phyloP scores from a whole-genome alignment of 2,113 vertebrate species.

The Chaenogobius annularis region DNA sequence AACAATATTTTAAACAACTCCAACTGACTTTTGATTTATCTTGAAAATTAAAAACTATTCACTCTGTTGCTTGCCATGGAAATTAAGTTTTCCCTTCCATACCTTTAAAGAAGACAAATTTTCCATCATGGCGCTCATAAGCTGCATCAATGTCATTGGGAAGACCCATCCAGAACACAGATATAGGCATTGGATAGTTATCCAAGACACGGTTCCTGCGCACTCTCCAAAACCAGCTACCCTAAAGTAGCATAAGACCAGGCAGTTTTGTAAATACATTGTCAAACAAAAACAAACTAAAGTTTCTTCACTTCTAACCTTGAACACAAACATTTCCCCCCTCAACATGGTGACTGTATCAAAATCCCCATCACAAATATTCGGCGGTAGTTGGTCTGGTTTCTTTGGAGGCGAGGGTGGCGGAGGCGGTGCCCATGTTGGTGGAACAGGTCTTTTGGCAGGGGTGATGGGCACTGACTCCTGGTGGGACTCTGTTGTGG shows the following conservation, averaged over 20 bases:
- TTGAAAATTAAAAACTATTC: neutral
- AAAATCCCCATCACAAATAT: constrained; percentile 78
- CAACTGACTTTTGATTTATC: neutral
- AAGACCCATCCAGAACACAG: constrained; percentile 92
- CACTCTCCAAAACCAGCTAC: constrained; percentile 95
- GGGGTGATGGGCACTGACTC: constrained; percentile 56
- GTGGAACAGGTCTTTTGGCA: constrained; percentile 29
- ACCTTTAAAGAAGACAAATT: constrained; percentile 97
- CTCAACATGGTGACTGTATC: constrained; percentile 76
- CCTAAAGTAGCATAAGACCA: constrained; percentile 66
- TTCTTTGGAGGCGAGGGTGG: constrained; percentile 66
- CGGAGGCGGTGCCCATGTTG: constrained; percentile 58
- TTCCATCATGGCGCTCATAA: constrained; percentile 92
- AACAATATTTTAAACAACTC: constrained; percentile 2
- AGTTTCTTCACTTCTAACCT: constrained; percentile 59
- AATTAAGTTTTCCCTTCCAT: neutral
- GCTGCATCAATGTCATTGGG: constrained; percentile 88
- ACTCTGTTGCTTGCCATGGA: neutral
- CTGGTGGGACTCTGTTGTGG: constrained; percentile 7
- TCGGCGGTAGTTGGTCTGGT: constrained; percentile 74
- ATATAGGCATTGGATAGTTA: constrained; percentile 95
- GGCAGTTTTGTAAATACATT: neutral
- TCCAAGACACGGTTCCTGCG: constrained; percentile 90
- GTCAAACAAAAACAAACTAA: neutral
- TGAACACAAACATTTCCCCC: constrained; percentile 81